Evolutionary conservation across 2,888 invertebrate genomes (phyloP), one percentile per base, ranked within the genome.

Genomic region (Pediacus dermestoides): DNA sequence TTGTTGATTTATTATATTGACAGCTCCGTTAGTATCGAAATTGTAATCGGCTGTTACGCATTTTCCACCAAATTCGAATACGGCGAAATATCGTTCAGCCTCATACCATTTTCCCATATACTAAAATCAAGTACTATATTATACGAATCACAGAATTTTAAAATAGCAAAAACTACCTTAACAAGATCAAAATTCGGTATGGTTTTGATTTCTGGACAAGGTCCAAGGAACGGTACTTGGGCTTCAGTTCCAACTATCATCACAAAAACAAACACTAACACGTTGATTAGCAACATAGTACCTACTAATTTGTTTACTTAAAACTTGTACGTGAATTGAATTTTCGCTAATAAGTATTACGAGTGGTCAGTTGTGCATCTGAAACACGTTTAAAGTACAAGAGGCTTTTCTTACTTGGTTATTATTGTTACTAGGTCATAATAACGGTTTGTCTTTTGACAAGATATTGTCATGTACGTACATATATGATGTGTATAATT

Each of bases 51-150:
- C 84, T 2, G 80, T 80, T 34, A 85, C 79, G 61, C 88, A 88
- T 57, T 80, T 82, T 16, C 83, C 84, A 2, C 81, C 84, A 4
- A 82, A 65, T 64, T 88, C 81, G 61, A 85, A 84, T n/a, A 84
- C 57, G 26, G 82, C 80, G 56, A 85, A 85, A 65, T 87, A 88
- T 55, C 82, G 79, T 53, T 84, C 80, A 10, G 77, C 75, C 64
- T 88, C 88, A 59, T 81, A 88, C 88, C 88, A 88, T 55, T 77
- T 77, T 23, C 88, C 88, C 59, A 81, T 61, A 57, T 59, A 60
- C 58, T 60, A 26, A 37, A 53, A 48, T 16, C 16, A 3, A 37
- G 18, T 11, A 1, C 23, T 27, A 30, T 16, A 32, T 26, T 11
- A 16, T 27, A n/a, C 38, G 4, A n/a, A 10, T 18, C 13, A 13